Evolutionary conservation across 2,797 vertebrate genomes (phyloP), one percentile per base, ranked within the genome.

Genomic region (Neomorphus geoffroyi): DNA sequence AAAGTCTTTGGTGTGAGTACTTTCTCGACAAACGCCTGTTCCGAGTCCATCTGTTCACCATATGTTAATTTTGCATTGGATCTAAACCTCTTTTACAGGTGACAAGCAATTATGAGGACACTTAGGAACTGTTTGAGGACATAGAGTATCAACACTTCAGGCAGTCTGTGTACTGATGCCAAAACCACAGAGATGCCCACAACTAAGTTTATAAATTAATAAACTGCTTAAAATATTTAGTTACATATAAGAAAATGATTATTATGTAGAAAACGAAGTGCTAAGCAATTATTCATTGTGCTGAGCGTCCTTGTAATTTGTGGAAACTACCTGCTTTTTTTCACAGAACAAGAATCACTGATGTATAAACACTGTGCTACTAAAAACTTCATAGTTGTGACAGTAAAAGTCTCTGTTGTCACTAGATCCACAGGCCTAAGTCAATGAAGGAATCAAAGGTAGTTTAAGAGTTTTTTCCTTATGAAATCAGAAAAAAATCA

Each of bases 31-130:
- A 96, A 97, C 73, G 96, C 95, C 97, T 95, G 95, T 86, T 95
- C 97, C 21, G 33, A 51, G 96, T 96, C 98, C 98, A 98, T 98
- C 97, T 98, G 97, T 95, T 98, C 97, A 75, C 96, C 96, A 92
- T 96, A 97, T 97, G 97, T 95, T 98, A 94, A 94, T 97, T 92
- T 96, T 97, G 95, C 96, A n/a, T 97, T 50, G 85, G 95, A 93
- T 95, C 95, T 94, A 90, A 97, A 96, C 93, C 96, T 97, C 93
- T 95, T 96, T 97, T 97, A 95, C 97, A 98, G 98, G 98, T 98
- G 97, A 97, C 96, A 96, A 85, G 96, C 97, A 97, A 97, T 97
- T 97, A 96, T 92, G 96, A 97, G 96, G 97, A 97, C 96, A 96
- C 93, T 96, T 84, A 93, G 88, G 84, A 96, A 96, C 88, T 97